These are phyloP conservation scores for Eulithis testata DNA, from an alignment of 2,888 invertebrate genomes.

Conservation along the genomic window DNA sequence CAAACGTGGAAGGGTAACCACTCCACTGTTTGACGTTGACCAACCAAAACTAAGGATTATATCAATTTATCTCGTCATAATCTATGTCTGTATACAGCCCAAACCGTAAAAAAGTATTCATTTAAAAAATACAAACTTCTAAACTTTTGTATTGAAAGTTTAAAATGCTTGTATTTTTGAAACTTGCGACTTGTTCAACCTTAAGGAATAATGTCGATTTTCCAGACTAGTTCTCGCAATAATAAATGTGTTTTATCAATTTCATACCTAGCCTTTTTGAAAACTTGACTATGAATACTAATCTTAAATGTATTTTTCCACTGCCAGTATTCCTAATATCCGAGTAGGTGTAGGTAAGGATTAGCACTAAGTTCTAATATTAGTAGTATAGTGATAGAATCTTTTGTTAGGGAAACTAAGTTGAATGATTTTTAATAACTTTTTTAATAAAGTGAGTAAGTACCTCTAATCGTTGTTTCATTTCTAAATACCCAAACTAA, in stretches of 20 bases:
- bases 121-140: too few species aligned
- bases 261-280: conserved; percentile 42
- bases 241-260: conserved; percentile 16
- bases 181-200: too few species aligned
- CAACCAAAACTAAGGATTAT: too few species aligned
- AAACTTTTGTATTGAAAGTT: too few species aligned
- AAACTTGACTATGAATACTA: conserved; percentile 49
- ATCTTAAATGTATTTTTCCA: conserved; percentile 78
- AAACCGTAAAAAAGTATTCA: too few species aligned
- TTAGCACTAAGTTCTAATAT: conserved; percentile 55
- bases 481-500: conserved; percentile 9
- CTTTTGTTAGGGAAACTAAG: conserved; percentile 65
- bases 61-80: too few species aligned
- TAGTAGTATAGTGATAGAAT: conserved; percentile 49
- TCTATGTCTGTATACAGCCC: too few species aligned
- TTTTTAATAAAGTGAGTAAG: conserved; percentile 76
- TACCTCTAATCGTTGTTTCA: conserved; percentile 42
- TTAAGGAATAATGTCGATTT: conserved; percentile 18
- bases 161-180: too few species aligned
- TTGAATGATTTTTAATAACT: conserved; percentile 83
- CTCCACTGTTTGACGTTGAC: too few species aligned
- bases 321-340: conserved; percentile 83
- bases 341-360: conserved; percentile 57
- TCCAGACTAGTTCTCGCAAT: conserved; percentile 15
- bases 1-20: too few species aligned